A percentile compares a stretch with the other conserved stretches of the same genome.
phyloP scores from a whole-genome alignment of 2,113 vertebrate species.

The Mus spicilegus region DNA sequence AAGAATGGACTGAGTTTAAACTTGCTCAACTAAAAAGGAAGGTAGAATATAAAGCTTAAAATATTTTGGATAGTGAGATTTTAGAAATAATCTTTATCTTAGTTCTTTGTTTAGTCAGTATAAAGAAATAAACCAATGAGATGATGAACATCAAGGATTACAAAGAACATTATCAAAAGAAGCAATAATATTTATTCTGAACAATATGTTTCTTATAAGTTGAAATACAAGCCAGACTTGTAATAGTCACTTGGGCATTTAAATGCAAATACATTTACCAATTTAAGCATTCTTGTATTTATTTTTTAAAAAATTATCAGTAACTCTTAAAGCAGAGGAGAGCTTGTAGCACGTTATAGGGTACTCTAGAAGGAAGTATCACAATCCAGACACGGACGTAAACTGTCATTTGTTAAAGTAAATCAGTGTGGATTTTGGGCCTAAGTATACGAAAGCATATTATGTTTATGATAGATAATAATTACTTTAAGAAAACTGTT shows the following conservation, averaged over 20 bases:
- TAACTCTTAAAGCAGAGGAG: slow-evolving; percentile 45
- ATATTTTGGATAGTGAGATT: slow-evolving; percentile 86
- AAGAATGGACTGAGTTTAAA: slow-evolving; percentile 89
- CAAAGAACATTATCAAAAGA: slow-evolving; percentile 29
- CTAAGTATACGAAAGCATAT: slow-evolving; percentile 49
- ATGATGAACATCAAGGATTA: neutral
- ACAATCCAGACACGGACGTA: slow-evolving; percentile 50
- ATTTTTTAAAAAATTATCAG: neutral
- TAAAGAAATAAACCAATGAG: slow-evolving; percentile 57
- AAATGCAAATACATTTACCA: slow-evolving; percentile 65
- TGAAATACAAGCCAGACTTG: slow-evolving; percentile 28
- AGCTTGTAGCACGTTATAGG: slow-evolving; percentile 9
- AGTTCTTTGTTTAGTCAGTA: slow-evolving; percentile 72
- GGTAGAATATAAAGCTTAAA: slow-evolving; percentile 85
- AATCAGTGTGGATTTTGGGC: slow-evolving; percentile 25
- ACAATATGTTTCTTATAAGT: slow-evolving; percentile 58
- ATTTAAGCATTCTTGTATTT: neutral
- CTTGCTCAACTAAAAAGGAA: slow-evolving; percentile 88
- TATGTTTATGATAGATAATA: slow-evolving; percentile 57
- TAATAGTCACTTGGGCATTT: slow-evolving; percentile 60
- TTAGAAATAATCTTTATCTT: slow-evolving; percentile 79
- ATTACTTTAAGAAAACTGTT: slow-evolving; percentile 53
- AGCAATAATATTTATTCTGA: neutral
- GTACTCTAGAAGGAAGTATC: neutral
- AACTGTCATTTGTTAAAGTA: slow-evolving; percentile 34